Evolutionary conservation across 2,888 invertebrate genomes (phyloP), one percentile per base, ranked within the genome.

Genomic region (Rhagophthalmus giganteus): DNA sequence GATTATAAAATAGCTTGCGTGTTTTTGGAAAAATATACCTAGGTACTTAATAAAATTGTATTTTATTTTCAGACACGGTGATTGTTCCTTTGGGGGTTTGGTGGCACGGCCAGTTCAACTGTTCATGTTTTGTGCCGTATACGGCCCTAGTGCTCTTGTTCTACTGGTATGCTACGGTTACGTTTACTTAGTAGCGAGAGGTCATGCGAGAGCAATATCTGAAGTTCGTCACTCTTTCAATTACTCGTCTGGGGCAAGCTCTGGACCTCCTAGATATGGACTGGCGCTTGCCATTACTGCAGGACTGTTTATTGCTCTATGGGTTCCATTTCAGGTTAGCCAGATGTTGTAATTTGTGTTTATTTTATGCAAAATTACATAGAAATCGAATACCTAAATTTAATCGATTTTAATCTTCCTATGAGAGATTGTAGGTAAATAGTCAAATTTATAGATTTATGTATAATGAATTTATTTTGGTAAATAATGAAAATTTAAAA

Each of bases 251-350:
- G 69, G 25, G 45, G 44, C 52, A 33, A 59, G 55, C 4, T 35
- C 59, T 2, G 68, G 75, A 27, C 68, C 76, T 20, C 79, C 81
- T 6, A 75, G 82, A 42, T 84, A 84, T 65, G 82, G 83, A 10
- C 76, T 81, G 55, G 84, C 83, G 0, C 70, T 84, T 48, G 82
- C 82, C 2, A 76, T 82, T 50, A 82, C 84, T n/a, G 78, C 83
- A 7, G 82, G 83, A 28, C 77, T 80, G 48, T 83, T 84, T 64
- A 73, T 84, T 42, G 69, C 76, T 7, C 72, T 82, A 13, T 84
- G 84, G 84, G 68, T 81, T 57, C 84, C 84, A 2, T 82, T 83
- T 66, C 81, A 82, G 74, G 79, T 81, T 53, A 71, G 67, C 50
- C 14, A 7, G 7, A 20, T 7, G 3, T 7, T 20, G 3, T 20